A percentile compares a stretch with the other conserved stretches of the same genome.
Conservation (phyloP, 2,888 invertebrate species). For the Phyllotreta cruciferae region DNA sequence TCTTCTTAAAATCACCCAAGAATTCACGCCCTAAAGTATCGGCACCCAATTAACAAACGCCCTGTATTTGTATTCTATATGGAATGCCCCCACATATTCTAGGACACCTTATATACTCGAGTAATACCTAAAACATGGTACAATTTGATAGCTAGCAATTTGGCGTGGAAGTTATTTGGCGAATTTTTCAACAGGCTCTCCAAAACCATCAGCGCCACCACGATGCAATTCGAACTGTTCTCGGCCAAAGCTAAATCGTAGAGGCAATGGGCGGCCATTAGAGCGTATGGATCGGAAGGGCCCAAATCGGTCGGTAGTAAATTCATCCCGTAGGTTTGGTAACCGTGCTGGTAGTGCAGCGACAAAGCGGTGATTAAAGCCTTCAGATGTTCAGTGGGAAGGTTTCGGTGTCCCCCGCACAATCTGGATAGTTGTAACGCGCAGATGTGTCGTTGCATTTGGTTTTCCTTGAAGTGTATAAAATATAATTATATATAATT, state of each 20-base stretch:
- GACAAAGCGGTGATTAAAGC: conserved; percentile 69
- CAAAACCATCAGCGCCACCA: conserved; percentile 73
- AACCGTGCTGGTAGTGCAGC: conserved; percentile 71
- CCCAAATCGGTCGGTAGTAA: conserved; percentile 74
- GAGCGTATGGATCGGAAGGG: conserved; percentile 79
- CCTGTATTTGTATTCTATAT: no score
- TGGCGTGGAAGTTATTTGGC: conserved; percentile 88
- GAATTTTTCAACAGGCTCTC: conserved; percentile 78
- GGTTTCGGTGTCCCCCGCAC: conserved; percentile 70
- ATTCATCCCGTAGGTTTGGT: conserved; percentile 64
- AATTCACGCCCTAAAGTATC: no score
- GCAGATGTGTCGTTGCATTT: conserved; percentile 84
- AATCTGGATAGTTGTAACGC: conserved; percentile 77
- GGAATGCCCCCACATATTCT: no score
- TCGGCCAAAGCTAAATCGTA: conserved; percentile 65
- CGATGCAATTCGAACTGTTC: conserved; percentile 64
- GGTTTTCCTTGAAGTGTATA: conserved; percentile 64
- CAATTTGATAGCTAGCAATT: conserved; percentile 80
- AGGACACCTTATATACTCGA: no score
- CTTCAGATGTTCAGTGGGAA: conserved; percentile 64
- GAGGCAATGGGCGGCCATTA: conserved; percentile 79
- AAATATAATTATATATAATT: not conserved
- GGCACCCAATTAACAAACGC: no score
- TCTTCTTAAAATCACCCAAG: no score
- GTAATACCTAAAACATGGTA: conserved; percentile 77